These are phyloP conservation scores for Antennarius striatus DNA, from an alignment of 2,113 vertebrate species.

Conservation along the genomic window DNA sequence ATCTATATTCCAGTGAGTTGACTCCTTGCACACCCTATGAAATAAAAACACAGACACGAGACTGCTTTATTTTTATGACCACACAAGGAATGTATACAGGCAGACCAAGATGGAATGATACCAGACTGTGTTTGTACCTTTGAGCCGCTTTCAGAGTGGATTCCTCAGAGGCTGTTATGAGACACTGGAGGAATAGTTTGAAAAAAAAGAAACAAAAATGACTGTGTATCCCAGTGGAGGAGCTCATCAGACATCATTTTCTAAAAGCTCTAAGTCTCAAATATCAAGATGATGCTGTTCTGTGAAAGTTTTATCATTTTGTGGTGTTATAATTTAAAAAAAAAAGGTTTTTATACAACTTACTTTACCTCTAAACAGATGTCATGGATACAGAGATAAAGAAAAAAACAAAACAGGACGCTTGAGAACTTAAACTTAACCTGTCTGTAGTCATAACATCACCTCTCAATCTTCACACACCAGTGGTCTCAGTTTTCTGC, in stretches of 20 bases:
- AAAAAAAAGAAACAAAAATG: constrained; percentile 25
- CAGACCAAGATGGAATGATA: constrained; percentile 44
- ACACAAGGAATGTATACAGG: constrained; percentile 37
- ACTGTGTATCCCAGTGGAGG: constrained; percentile 7
- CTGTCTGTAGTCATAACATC: constrained; percentile 48
- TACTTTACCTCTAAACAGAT: background rate
- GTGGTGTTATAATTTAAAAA: constrained; percentile 4
- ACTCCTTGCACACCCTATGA: constrained; percentile 32
- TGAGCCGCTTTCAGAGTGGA: constrained; percentile 16
- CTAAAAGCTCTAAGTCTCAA: constrained; percentile 37
- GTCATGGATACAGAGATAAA: constrained; percentile 1
- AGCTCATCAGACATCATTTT: constrained; percentile 22
- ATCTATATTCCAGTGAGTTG: constrained; percentile 42
- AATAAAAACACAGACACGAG: constrained; percentile 40
- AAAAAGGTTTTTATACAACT: constrained; percentile 9
- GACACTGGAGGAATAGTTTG: constrained; percentile 20
- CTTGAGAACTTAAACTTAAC: constrained; percentile 11
- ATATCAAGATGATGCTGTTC: constrained; percentile 31
- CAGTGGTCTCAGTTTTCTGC: constrained; percentile 16
- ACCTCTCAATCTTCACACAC: constrained; percentile 30
- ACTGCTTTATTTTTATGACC: constrained; percentile 50
- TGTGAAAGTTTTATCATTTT: constrained; percentile 23
- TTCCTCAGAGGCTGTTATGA: constrained; percentile 25
- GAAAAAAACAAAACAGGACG: background rate
- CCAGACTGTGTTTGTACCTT: constrained; percentile 6